These are phyloP conservation scores for Allygus modestus DNA, from an alignment of 2,888 invertebrate genomes.

Conservation along the genomic window DNA sequence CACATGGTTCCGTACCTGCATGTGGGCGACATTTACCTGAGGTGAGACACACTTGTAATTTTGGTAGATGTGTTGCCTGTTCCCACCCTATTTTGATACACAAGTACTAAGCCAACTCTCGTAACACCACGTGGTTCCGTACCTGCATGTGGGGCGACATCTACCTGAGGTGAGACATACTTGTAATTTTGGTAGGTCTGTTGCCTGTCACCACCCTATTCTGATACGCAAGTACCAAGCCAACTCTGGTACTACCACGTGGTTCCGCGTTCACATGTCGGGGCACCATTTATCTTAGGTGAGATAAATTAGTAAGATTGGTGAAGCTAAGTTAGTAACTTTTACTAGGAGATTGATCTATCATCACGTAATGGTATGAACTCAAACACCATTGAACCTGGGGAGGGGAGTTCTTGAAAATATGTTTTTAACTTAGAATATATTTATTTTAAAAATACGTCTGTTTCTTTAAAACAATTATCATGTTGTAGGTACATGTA, in stretches of 20 bases:
- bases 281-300: conserved; percentile 99
- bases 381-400: no score
- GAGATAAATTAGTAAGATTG: conserved; percentile 80
- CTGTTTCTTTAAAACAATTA: no score
- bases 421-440: no score
- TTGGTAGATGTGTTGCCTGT: conserved; percentile 98
- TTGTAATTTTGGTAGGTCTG: conserved; percentile 96
- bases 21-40: conserved; percentile 99
- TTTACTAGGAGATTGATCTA: no score
- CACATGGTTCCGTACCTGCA: conserved; percentile 99
- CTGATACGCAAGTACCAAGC: conserved; percentile 99
- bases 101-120: conserved; percentile 99
- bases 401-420: no score
- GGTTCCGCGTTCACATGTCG: conserved; percentile 99
- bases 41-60: conserved; percentile 82
- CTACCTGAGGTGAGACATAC: conserved; percentile 86
- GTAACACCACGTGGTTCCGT: conserved; percentile 99
- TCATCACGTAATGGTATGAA: no score
- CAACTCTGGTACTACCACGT: conserved; percentile 98
- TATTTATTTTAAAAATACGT: no score
- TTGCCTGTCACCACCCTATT: conserved; percentile 99
- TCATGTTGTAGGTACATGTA: no score
- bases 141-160: conserved; percentile 99
- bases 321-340: no score
- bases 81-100: conserved; percentile 99